Evolutionary conservation across 2,113 vertebrate species (phyloP).

Genomic region (Nothocercus nigrocapillus): DNA sequence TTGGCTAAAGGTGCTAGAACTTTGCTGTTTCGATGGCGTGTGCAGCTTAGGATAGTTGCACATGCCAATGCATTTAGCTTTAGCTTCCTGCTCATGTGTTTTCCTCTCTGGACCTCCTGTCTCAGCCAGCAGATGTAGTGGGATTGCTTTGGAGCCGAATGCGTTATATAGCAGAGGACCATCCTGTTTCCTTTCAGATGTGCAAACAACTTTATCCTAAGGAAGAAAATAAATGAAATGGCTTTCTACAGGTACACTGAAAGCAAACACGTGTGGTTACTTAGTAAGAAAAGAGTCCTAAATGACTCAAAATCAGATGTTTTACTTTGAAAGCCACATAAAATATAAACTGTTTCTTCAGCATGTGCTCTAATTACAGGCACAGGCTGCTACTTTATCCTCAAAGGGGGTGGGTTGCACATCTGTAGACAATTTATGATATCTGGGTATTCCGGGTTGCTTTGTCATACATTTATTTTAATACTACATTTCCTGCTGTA

Average conservation of each 20-base stretch:
- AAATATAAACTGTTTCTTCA: background rate
- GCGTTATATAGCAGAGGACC: background rate
- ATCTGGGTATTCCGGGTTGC: background rate
- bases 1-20: background rate
- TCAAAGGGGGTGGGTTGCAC: accelerated
- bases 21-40: background rate
- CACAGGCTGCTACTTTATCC: background rate
- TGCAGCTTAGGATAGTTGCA: background rate
- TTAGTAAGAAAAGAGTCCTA: background rate
- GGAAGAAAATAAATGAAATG: slow-evolving; percentile 1
- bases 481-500: background rate
- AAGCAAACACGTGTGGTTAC: background rate
- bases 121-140: accelerated
- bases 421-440: background rate
- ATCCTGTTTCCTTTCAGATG: background rate
- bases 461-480: background rate
- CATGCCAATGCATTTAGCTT: background rate
- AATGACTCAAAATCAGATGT: background rate
- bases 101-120: background rate
- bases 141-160: background rate
- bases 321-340: background rate
- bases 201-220: background rate
- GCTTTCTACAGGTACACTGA: background rate
- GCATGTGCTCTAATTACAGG: background rate
- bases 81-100: background rate